Base-by-base conservation (phyloP, 2,797 vertebrate genomes). In the Myotis daubentonii region DNA sequence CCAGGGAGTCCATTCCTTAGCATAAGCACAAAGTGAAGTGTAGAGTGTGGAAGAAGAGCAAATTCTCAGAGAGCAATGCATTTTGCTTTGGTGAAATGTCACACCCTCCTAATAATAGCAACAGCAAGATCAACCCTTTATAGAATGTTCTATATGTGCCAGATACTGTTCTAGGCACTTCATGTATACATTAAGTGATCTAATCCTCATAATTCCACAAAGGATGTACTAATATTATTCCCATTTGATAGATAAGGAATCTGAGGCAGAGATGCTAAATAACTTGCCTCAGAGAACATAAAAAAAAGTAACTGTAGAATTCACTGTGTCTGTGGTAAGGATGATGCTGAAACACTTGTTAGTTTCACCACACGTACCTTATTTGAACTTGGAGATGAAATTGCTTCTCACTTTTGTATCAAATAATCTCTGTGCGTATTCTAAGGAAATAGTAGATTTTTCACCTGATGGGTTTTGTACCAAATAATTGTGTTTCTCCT, bases 351-450 rank as follows among this genome's bases (percentile, higher is more conserved):
- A 78, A 82, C 23, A 62, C 30, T 10, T 72, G 23, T 60, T n/a
- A 57, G 7, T 23, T 23, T 89, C 65, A 81, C 41, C 1, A 25
- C 4, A 38, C 6, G 33, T 11, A 16, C 19, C 36, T 66, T 72
- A 25, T 57, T 75, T 57, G 53, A 11, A 74, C 15, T 36, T 55
- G 4, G 7, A 47, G 49, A 70, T 91, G 53, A 75, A 95, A 86
- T 3, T 25, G 41, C 30, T 92, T 85, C 53, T 93, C 82, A 33
- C 9, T 82, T 93, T 91, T 47, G 4, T 20, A 82, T 49, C 55
- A 91, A 84, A 84, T 86, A 93, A 92, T 68, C 28, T 13, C 49
- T 60, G 33, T 47, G 36, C 33, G 72, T 88, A 55, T 72, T 72
- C 17, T n/a, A 87, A 92, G 62, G 47, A 95, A 88, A 70, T 6